Base-by-base conservation (phyloP, 1,140 invertebrate genomes). In the Tetraneura akinire region DNA sequence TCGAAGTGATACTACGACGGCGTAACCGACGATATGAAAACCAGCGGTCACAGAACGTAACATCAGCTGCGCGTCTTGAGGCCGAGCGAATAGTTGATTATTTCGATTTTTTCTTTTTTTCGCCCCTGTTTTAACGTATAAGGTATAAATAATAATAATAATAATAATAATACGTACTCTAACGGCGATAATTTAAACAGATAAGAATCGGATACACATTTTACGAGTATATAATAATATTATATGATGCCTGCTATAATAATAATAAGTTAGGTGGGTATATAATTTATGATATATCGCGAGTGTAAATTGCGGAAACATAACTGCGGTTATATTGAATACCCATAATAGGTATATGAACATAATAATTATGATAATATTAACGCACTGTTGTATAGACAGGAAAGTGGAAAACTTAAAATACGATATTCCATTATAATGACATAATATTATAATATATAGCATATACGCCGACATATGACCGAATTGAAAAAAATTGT, bases 251-350 rank as follows among this genome's bases (percentile, higher is more conserved):
- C n/a, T n/a, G n/a, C n/a, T n/a, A n/a, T n/a, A n/a, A n/a, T n/a
- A n/a, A n/a, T n/a, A n/a, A n/a, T n/a, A n/a, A n/a, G n/a, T n/a
- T n/a, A n/a, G n/a, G n/a, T n/a, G n/a, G n/a, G n/a, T n/a, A n/a
- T n/a, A n/a, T n/a, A n/a, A n/a, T n/a, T n/a, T n/a, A n/a, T n/a
- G n/a, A n/a, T n/a, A n/a, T n/a, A n/a, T n/a, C 32, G 32, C 32
- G 32, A 37, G 32, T 37, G 8, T 37, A 37, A 37, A 32, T 32
- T 53, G 49, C 70, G 70, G 49, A 73, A 73, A 51, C 26, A 51
- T 16, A 71, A 73, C 70, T 73, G n/a, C n/a, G 49, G 70, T 73
- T 70, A 29, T 62, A 62, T 32, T n/a, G n/a, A n/a, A 53, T 5
- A 18, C 14, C 21, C 10, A 23, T 23, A 21, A 5, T 11, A 16